Evolutionary conservation across 2,888 invertebrate genomes (phyloP), one percentile per base, ranked within the genome.

Genomic region (Halocaridina rubra): DNA sequence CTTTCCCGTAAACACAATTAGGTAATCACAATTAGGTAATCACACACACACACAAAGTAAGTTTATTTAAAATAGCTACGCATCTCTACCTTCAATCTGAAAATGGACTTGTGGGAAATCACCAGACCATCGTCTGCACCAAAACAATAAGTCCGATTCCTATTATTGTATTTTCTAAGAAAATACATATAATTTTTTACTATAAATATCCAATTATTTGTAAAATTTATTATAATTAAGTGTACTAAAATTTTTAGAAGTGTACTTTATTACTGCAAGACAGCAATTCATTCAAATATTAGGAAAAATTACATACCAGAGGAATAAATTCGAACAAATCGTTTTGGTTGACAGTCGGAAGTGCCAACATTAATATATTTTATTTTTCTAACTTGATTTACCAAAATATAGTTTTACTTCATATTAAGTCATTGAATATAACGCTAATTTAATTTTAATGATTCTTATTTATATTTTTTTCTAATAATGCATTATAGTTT

Each of bases 61-160:
- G 0, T 69, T 69, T n/a, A 29, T 22, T 13, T 27, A 1, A 29
- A 59, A 22, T 2, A 61, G 72, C 72, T 8, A 39, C 0, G 2
- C 27, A n/a, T 33, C 32, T 22, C 5, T 76, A 29, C 10, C 19
- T 59, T 75, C 0, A 10, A 24, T 5, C 27, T 33, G 7, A 4
- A 8, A n/a, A n/a, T n/a, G n/a, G 71, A 19, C 4, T 69, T 67
- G 32, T 71, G 69, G 57, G 76, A 69, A 24, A 74, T 64, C 39
- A 57, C 16, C 24, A 39, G 64, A 61, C 29, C 59, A 32, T 80
- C 80, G 80, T 80, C 76, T 76, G 76, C 77, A 84, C 29, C 82
- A 84, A 53, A 84, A 84, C 82, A 84, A 61, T 61, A 32, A 16
- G 46, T 78, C 64, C 77, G 30, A 24, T 24, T 24, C 16, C 29